Conservation (phyloP, 1,140 invertebrate species). For the Drosophila cardini region DNA sequence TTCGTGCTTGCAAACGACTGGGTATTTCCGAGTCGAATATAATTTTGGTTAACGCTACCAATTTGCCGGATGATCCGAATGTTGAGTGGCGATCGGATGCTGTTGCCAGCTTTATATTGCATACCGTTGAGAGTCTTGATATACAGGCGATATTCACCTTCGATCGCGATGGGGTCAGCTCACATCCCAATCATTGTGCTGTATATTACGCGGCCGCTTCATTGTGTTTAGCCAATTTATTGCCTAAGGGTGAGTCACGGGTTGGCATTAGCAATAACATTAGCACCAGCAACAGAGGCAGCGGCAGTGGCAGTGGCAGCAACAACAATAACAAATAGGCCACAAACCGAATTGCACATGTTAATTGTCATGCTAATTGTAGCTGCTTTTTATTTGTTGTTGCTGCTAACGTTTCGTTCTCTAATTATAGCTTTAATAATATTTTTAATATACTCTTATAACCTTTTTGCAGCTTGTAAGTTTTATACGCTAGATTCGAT, state of each 20-base stretch:
- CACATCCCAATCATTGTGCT: constrained; percentile 95
- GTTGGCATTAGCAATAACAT: constrained; percentile 45
- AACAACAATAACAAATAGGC: constrained; percentile 27
- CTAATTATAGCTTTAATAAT: constrained; percentile 66
- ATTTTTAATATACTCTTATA: constrained; percentile 58
- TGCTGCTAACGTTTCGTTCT: constrained; percentile 31
- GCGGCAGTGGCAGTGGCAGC: not conserved
- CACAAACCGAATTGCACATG: constrained; percentile 51
- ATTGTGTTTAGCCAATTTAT: constrained; percentile 89
- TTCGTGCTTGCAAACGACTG: constrained; percentile 90
- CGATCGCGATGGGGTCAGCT: constrained; percentile 95
- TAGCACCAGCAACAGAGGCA: constrained; percentile 42
- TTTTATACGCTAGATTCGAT: constrained; percentile 93
- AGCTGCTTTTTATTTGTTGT: constrained; percentile 32
- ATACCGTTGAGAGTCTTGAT: constrained; percentile 89
- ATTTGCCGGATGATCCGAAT: constrained; percentile 91
- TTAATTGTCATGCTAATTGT: constrained; percentile 74
- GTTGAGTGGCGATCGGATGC: constrained; percentile 91
- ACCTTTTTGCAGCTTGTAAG: constrained; percentile 88
- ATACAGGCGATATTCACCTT: constrained; percentile 96
- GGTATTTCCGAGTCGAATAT: constrained; percentile 92
- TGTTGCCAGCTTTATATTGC: constrained; percentile 89
- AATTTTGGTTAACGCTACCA: constrained; percentile 88
- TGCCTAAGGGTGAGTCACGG: constrained; percentile 88
- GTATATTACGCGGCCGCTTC: constrained; percentile 92